A percentile compares a stretch with the other conserved stretches of the same genome.
These are phyloP conservation scores for Balaeniceps rex DNA, from an alignment of 2,113 vertebrate species.

Conservation along the genomic window DNA sequence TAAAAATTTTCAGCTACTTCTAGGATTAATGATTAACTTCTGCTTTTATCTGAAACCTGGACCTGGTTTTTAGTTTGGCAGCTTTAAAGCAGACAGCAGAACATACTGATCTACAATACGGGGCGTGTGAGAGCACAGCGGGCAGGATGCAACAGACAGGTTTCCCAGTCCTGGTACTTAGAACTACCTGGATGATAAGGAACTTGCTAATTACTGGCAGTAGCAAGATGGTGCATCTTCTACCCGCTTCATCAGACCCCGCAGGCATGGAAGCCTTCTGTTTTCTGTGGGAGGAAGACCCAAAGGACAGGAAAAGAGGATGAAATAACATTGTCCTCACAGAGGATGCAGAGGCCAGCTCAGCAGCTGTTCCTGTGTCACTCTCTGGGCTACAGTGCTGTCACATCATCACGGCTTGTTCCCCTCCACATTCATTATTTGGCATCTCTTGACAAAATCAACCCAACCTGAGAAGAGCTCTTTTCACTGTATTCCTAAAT, in stretches of 20 bases:
- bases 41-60: background rate
- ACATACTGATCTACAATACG: rapidly evolving
- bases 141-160: background rate
- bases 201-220: background rate
- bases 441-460: background rate
- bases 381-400: background rate
- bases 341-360: background rate
- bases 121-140: rapidly evolving
- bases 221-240: background rate
- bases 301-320: background rate
- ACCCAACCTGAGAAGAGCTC: background rate
- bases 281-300: background rate
- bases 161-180: background rate
- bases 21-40: background rate
- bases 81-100: background rate
- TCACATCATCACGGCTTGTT: background rate
- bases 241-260: background rate
- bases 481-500: background rate
- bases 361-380: background rate
- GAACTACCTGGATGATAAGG: background rate
- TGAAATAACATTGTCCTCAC: background rate
- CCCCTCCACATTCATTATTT: background rate
- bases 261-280: background rate
- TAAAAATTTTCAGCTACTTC: background rate
- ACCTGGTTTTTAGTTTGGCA: background rate